Evolutionary conservation across 2,797 vertebrate species (phyloP).

Genomic region (Cirrhinus mrigala): DNA sequence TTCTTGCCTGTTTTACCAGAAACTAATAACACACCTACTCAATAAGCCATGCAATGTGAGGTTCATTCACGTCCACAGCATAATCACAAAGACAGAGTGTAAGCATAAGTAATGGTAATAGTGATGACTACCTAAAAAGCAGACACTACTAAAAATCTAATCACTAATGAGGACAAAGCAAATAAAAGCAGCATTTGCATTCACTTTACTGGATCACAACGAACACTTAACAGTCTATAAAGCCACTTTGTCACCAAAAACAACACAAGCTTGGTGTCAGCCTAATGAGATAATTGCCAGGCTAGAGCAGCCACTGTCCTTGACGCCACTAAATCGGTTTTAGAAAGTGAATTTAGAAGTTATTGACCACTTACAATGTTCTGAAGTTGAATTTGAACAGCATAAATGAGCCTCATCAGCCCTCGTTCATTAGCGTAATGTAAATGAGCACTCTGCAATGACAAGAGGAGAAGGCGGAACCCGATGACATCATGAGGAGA

Average conservation of each 20-base stretch:
- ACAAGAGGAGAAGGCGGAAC: slow-evolving; percentile 26
- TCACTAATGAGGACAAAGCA: background rate
- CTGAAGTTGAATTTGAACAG: slow-evolving; percentile 4
- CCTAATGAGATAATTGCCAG: slow-evolving; percentile 38
- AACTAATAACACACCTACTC: background rate
- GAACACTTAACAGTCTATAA: background rate
- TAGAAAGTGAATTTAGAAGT: background rate
- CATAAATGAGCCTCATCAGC: background rate
- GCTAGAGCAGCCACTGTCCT: background rate
- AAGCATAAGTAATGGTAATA: background rate
- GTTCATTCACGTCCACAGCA: background rate
- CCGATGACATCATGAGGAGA: slow-evolving; percentile 40
- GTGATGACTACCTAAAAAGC: background rate
- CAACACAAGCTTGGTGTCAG: slow-evolving; percentile 16
- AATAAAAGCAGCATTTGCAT: slow-evolving; percentile 25
- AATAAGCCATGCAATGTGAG: background rate
- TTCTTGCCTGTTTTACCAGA: background rate
- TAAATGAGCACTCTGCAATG: slow-evolving; percentile 1
- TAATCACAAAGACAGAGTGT: background rate
- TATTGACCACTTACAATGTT: background rate
- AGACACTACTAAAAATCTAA: background rate
- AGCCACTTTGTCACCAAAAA: slow-evolving; percentile 24
- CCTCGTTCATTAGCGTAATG: slow-evolving; percentile 39
- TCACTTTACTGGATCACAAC: background rate
- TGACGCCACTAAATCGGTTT: slow-evolving; percentile 11